Evolutionary conservation across 2,113 vertebrate genomes (phyloP).

Genomic region (Ptilorrhoa leucosticta): DNA sequence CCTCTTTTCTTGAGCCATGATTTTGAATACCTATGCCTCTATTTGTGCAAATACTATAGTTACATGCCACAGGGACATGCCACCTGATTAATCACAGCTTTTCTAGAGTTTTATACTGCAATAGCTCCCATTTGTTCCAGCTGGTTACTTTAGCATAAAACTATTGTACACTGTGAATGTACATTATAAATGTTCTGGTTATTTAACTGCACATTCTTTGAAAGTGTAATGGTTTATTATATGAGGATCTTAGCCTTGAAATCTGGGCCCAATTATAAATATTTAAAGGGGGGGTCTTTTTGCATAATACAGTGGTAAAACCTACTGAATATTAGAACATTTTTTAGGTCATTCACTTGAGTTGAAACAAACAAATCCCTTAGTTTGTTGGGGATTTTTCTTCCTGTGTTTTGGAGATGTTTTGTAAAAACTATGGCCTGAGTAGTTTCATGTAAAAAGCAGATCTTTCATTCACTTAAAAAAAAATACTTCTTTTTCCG

Average conservation of each 20-base stretch:
- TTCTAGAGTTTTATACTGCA: neutral
- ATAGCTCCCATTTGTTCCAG: slow-evolving; percentile 33
- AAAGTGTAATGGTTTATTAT: neutral
- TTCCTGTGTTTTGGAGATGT: neutral
- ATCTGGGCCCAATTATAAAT: neutral
- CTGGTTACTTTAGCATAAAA: slow-evolving; percentile 11
- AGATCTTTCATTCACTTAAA: neutral
- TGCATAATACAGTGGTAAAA: neutral
- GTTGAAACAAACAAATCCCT: neutral
- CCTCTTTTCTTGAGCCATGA: neutral
- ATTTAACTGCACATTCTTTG: neutral
- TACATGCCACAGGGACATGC: neutral
- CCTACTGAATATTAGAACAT: neutral
- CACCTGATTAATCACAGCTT: slow-evolving; percentile 37
- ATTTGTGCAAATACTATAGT: neutral
- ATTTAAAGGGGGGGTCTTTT: neutral
- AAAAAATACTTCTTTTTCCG: neutral
- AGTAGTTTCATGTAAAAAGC: neutral
- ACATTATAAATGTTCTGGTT: slow-evolving; percentile 1
- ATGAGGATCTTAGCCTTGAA: neutral
- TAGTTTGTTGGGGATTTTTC: neutral
- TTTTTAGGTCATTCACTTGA: neutral
- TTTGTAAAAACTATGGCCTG: neutral
- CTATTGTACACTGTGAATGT: neutral
- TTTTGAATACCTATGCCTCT: neutral